Evolutionary conservation across 2,113 vertebrate genomes (phyloP).

Genomic region (Orcinus orca): DNA sequence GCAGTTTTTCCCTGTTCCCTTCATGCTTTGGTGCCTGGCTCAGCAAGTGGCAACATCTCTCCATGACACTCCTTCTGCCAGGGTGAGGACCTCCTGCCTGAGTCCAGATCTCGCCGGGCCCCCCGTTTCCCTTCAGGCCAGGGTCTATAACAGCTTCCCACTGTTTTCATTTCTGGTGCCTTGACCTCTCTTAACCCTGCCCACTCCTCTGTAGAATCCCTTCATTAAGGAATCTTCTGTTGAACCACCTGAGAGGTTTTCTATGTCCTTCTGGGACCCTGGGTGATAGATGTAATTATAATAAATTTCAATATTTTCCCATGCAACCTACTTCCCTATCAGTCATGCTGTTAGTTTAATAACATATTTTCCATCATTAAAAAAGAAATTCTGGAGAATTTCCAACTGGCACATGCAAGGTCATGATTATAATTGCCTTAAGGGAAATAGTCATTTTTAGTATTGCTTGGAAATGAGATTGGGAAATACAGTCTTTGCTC

Average conservation of each 20-base stretch:
- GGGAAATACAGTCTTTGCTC: neutral
- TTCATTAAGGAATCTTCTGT: neutral
- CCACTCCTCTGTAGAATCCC: neutral
- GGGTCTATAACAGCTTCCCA: neutral
- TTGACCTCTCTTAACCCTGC: neutral
- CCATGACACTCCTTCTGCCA: neutral
- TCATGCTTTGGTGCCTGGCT: neutral
- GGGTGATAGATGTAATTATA: neutral
- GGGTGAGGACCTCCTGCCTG: neutral
- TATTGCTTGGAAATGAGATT: neutral
- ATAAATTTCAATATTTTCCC: conserved; percentile 24
- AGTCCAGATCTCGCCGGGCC: neutral
- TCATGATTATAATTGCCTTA: conserved; percentile 18
- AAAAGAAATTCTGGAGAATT: conserved; percentile 35
- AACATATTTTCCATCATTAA: conserved; percentile 18
- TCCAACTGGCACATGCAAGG: conserved; percentile 43
- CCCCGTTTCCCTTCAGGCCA: neutral
- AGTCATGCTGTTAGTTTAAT: conserved; percentile 21
- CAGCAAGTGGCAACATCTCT: neutral
- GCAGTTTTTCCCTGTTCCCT: neutral
- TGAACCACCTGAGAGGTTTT: neutral
- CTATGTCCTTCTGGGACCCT: neutral
- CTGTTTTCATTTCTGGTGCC: neutral
- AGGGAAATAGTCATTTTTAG: conserved; percentile 50
- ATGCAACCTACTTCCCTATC: neutral